These are phyloP conservation scores for Raja brachyura DNA, from an alignment of 2,113 vertebrate genomes.

Conservation along the genomic window DNA sequence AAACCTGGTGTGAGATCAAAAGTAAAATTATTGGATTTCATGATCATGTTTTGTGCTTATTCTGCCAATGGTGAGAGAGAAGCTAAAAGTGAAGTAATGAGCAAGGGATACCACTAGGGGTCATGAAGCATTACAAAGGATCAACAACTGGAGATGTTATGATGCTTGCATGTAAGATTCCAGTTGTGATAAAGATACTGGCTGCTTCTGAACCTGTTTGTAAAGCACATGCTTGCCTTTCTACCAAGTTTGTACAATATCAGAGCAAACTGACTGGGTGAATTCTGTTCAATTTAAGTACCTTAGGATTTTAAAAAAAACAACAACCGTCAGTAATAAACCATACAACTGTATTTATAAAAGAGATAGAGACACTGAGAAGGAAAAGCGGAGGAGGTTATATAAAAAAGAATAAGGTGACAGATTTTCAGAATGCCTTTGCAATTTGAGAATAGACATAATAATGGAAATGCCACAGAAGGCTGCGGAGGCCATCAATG, in stretches of 20 bases:
- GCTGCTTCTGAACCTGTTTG: not conserved
- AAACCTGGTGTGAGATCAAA: not conserved
- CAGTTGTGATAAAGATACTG: not conserved
- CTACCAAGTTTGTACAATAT: not conserved
- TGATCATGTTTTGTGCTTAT: not conserved
- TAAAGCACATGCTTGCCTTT: not conserved
- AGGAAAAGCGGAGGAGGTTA: not conserved
- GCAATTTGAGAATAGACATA: not conserved
- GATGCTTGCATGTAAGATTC: not conserved
- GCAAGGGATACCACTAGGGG: constrained; percentile 14
- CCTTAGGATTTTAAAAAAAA: not conserved
- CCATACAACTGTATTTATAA: no score
- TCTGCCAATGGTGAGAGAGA: not conserved
- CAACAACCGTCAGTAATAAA: no score
- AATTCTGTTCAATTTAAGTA: not conserved
- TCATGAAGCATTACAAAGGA: constrained; percentile 5
- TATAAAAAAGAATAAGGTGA: not conserved
- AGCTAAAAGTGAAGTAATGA: not conserved
- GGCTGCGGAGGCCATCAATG: no score
- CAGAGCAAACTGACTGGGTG: not conserved
- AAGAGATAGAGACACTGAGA: not conserved
- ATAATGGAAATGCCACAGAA: not conserved
- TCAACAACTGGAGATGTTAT: not conserved
- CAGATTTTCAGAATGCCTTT: not conserved
- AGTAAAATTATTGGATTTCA: not conserved